phyloP scores from a whole-genome alignment of 2,888 invertebrate species.

The Anticlea derivata region DNA sequence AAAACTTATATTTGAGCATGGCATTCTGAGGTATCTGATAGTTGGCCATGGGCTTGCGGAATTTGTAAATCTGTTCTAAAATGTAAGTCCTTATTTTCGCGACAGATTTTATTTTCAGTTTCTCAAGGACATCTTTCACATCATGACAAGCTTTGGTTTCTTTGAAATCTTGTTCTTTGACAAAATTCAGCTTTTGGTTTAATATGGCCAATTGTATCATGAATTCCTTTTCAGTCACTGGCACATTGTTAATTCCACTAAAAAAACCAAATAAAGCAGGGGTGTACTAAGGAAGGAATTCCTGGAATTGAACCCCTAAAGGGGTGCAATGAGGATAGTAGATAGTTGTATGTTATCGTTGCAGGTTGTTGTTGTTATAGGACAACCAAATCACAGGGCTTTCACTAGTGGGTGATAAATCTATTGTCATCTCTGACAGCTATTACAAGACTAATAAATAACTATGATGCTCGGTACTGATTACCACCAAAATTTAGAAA shows the following conservation, averaged over 20 bases:
- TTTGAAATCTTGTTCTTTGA: conserved; percentile 97
- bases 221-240: conserved; percentile 97
- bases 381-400: too few relatives aligned
- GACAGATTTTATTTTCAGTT: conserved; percentile 96
- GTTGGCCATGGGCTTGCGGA: conserved; percentile 98
- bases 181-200: conserved; percentile 98
- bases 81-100: conserved; percentile 97
- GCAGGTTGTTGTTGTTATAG: too few relatives aligned
- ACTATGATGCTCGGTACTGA: too few relatives aligned
- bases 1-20: conserved; percentile 98
- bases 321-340: too few relatives aligned
- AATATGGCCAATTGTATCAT: conserved; percentile 94
- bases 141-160: conserved; percentile 93
- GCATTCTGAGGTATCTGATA: conserved; percentile 99
- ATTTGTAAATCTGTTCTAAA: conserved; percentile 97
- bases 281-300: background rate
- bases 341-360: too few relatives aligned
- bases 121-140: conserved; percentile 97
- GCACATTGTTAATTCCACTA: conserved; percentile 94
- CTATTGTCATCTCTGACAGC: too few relatives aligned
- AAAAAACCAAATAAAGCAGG: conserved; percentile 5
- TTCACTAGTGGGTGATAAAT: too few relatives aligned
- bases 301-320: too few relatives aligned
- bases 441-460: too few relatives aligned
- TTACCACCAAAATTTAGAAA: too few relatives aligned